Conservation (phyloP, 2,113 vertebrate genomes). For the Azemiops feae region DNA sequence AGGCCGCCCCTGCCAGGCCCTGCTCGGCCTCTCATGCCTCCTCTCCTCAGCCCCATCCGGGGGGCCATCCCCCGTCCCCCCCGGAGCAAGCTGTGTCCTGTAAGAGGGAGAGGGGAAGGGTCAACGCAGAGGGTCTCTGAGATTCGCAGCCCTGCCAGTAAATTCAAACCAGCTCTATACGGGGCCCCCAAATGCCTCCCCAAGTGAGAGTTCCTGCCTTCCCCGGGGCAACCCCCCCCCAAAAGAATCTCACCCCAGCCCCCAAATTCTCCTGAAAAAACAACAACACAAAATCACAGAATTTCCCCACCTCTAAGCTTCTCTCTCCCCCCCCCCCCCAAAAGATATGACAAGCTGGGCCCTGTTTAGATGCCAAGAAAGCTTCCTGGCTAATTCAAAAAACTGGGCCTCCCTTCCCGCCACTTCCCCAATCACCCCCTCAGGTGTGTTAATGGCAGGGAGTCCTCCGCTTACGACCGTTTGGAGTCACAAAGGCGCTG, state of each 20-base stretch:
- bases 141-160: neutral
- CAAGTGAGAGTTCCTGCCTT: neutral
- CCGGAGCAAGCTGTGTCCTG: conserved; percentile 78
- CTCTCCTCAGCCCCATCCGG: conserved; percentile 84
- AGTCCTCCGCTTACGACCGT: neutral
- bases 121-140: neutral
- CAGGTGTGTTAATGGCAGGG: neutral
- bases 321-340: neutral
- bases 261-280: no score
- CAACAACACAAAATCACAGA: no score
- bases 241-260: neutral
- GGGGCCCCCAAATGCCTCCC: rapidly evolving
- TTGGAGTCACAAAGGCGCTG: neutral
- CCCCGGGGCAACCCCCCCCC: neutral
- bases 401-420: neutral
- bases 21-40: conserved; percentile 80
- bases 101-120: conserved; percentile 9
- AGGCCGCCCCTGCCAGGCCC: conserved; percentile 76
- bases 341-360: neutral
- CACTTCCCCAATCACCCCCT: neutral
- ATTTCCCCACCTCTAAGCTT: neutral
- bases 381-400: neutral
- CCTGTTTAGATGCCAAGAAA: neutral
- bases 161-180: neutral
- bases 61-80: conserved; percentile 83